phyloP scores from a whole-genome alignment of 2,888 invertebrate genomes.

The Enchytraeus crypticus region DNA sequence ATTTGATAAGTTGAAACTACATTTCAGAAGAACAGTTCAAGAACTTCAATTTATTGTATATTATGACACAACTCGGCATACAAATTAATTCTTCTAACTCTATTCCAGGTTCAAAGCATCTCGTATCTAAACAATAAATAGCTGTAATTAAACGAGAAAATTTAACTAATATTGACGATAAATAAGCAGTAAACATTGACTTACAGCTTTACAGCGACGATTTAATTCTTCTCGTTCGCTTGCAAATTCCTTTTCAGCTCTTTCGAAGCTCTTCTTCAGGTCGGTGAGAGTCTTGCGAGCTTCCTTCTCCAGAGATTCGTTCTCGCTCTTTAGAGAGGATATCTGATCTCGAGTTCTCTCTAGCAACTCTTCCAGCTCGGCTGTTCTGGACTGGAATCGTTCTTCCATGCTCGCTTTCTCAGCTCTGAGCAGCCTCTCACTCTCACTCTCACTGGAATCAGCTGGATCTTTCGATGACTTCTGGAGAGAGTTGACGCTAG shows the following conservation, averaged over 20 bases:
- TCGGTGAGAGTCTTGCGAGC: slow-evolving; percentile 17
- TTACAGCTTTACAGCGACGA: slow-evolving; percentile 6
- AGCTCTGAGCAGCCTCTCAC: slow-evolving; percentile 1
- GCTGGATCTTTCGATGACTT: background rate
- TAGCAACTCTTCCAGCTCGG: slow-evolving; percentile 1
- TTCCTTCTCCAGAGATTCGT: background rate
- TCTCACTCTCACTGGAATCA: slow-evolving; percentile 1
- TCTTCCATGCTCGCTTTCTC: slow-evolving; percentile 12
- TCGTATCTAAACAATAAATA: too few species aligned
- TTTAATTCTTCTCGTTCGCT: slow-evolving; percentile 30
- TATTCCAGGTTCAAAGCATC: too few species aligned
- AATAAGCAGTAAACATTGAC: too few species aligned
- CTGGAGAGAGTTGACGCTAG: background rate
- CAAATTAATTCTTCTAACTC: too few species aligned
- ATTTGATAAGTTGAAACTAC: too few species aligned
- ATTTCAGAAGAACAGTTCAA: too few species aligned
- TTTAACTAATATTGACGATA: too few species aligned
- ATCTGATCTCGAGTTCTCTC: background rate
- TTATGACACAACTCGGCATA: too few species aligned
- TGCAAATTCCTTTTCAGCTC: slow-evolving; percentile 29
- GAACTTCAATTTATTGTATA: too few species aligned
- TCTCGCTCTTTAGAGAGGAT: background rate
- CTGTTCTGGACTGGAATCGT: slow-evolving; percentile 10
- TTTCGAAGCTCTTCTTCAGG: slow-evolving; percentile 19
- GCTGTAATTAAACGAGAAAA: too few species aligned